Evolutionary conservation across 2,797 vertebrate species (phyloP), one percentile per base, ranked within the genome.

Genomic region (Orientallactaga sibirica): DNA sequence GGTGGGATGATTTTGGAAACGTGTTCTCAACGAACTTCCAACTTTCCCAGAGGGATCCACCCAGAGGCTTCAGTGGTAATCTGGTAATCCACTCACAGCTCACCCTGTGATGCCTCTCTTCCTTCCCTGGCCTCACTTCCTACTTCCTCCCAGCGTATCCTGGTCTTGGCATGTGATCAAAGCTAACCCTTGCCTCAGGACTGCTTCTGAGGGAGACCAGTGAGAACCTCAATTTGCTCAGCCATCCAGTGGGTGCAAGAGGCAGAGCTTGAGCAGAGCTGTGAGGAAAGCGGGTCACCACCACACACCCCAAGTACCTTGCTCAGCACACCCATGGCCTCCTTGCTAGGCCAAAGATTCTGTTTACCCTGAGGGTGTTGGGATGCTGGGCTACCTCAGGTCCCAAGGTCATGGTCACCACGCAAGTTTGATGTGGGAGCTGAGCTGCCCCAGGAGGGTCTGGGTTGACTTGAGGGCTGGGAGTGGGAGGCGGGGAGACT

Each of bases 281-380:
- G 2, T 5, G 43, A 37, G 33, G 68, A 43, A 33, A 48, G 43
- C 29, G 15, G 58, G 11, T 33, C 8, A 14, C 20, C 5, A 10
- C 16, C 4, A 0, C 0, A 0, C 3, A 7, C 1, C 1, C 1
- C 18, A 33, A 48, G 3, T 1, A 33, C 79, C 70, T 11, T 14
- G 25, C 76, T 4, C 4, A 41, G 66, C 2, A 16, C 18, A 0
- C 25, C 0, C 58, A 12, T 43, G 71, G 20, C 61, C 58, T 22
- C 64, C 22, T 82, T 2, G 1, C 2, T 0, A 12, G 82, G 70
- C 9, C 1, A 15, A 6, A 2, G 12, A 37, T 66, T 25, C 62
- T 43, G 0, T 52, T 43, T 24, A 37, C 62, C 29, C 4, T 48
- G 41, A 14, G 27, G 74, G 33, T 14, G 4, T 11, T 15, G 33